These are phyloP conservation scores for Pachyseris speciosa DNA, from an alignment of 64 coral and sea anemone species.

Conservation along the genomic window DNA sequence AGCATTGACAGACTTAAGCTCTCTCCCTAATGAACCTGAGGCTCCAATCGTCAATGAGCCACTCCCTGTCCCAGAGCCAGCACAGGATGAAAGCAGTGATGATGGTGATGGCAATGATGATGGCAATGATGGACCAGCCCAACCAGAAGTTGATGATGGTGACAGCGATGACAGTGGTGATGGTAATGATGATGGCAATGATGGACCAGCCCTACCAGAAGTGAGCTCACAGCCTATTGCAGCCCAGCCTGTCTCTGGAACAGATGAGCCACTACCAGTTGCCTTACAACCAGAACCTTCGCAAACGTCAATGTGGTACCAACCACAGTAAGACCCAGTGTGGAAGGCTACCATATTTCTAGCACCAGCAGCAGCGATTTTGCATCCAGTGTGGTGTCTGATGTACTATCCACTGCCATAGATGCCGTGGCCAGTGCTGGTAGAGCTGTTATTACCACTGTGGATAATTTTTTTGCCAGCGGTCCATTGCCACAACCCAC, in stretches of 20 bases:
- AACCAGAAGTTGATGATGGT: neutral
- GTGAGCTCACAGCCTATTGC: slow-evolving; percentile 9
- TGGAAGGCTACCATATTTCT: neutral
- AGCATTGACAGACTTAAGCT: neutral
- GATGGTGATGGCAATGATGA: neutral
- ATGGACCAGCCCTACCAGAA: neutral
- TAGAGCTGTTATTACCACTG: slow-evolving; percentile 56
- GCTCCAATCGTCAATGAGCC: neutral
- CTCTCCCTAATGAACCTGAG: neutral
- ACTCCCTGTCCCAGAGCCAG: neutral
- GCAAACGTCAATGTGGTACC: neutral
- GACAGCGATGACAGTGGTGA: neutral
- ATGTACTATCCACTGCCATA: slow-evolving; percentile 69
- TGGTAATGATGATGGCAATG: neutral
- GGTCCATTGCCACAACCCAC: neutral
- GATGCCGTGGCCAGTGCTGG: slow-evolving; percentile 70
- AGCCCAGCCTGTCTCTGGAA: neutral
- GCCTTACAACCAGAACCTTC: slow-evolving; percentile 27
- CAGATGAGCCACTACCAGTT: slow-evolving; percentile 1
- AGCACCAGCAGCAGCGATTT: slow-evolving; percentile 21
- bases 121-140: neutral
- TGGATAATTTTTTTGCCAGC: slow-evolving; percentile 51
- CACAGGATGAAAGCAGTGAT: neutral
- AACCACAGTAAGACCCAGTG: neutral
- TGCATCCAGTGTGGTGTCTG: slow-evolving; percentile 60